Percentiles rank a stretch among this genome's conserved stretches.
These are phyloP conservation scores for Vespertilio murinus DNA, from an alignment of 2,797 vertebrate species.

Conservation along the genomic window DNA sequence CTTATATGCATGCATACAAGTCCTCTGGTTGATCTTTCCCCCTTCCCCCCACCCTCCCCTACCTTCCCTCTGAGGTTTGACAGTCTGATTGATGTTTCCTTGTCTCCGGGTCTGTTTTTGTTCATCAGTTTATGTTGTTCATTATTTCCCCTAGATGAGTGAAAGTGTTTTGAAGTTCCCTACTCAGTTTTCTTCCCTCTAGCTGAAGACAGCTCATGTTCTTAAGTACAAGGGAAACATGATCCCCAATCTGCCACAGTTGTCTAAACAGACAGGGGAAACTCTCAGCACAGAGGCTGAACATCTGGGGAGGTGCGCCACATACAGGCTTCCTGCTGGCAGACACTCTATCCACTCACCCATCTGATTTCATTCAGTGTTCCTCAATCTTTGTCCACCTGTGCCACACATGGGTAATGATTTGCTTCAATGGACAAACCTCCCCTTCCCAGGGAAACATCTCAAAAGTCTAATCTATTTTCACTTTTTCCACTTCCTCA, in stretches of 20 bases:
- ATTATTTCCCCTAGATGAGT: too few relatives aligned
- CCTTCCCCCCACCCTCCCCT: too few relatives aligned
- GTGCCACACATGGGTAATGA: neutral
- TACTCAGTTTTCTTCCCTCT: slow-evolving; percentile 46
- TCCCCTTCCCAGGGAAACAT: neutral
- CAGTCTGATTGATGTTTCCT: too few relatives aligned
- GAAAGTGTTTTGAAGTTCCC: slow-evolving; percentile 29
- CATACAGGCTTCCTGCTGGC: neutral
- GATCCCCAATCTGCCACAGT: neutral
- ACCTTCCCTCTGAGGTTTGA: too few relatives aligned
- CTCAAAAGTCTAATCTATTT: slow-evolving; percentile 52
- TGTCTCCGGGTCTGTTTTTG: too few relatives aligned
- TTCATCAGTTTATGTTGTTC: too few relatives aligned
- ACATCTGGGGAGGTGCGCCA: neutral
- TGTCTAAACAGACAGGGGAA: slow-evolving; percentile 21
- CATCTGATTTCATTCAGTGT: neutral
- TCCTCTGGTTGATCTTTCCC: too few relatives aligned
- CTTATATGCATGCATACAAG: too few relatives aligned
- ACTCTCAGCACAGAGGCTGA: neutral
- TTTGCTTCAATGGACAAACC: slow-evolving; percentile 42
- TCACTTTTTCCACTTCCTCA: slow-evolving; percentile 39
- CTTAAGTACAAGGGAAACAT: slow-evolving; percentile 44
- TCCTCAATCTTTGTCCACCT: neutral
- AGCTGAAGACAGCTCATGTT: slow-evolving; percentile 21
- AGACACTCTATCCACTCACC: neutral